Evolutionary conservation across 2,888 invertebrate genomes (phyloP), one percentile per base, ranked within the genome.

Genomic region (Orchestes rusci): DNA sequence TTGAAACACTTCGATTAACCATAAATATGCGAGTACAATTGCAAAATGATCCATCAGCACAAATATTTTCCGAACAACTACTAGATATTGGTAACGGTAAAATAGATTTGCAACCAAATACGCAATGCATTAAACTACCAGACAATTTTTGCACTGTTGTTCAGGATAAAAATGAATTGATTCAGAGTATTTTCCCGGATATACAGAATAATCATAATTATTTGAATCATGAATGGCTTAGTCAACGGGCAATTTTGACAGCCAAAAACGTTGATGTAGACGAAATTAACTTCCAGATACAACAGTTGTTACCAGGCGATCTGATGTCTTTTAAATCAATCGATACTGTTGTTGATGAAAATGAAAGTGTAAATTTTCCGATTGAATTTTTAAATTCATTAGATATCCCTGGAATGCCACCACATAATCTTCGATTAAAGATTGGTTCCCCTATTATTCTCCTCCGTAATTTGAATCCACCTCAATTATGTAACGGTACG

Each of bases 211-310:
- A 60, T 20, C 57, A 35, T 43, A 30, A n/a, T n/a, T n/a, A n/a
- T n/a, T n/a, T n/a, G n/a, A 56, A 61, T 55, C 53, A 57, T 57
- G 47, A 33, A 8, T 51, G 51, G 51, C 53, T 64, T 10, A 18
- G 43, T 39, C 55, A 63, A 54, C 38, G 59, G 45, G 58, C 58
- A 4, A 63, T 65, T 54, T 59, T 62, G 33, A 58, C 59, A 28
- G 55, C 62, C 46, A 59, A 57, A 56, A 63, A 62, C 51, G 49
- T 31, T n/a, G 13, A 31, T 15, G 3, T 31, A n/a, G 13, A 31
- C 2, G 31, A 3, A 31, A 12, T 31, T 12, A 31, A 31, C 13
- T 15, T 31, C 13, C n/a, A 31, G 13, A 31, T 34, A 34, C 34
- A 34, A 34, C 34, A 34, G 16, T 16, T 34, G 17, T 34, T 34